phyloP scores from a whole-genome alignment of 2,113 vertebrate species.

The Salminus brasiliensis region DNA sequence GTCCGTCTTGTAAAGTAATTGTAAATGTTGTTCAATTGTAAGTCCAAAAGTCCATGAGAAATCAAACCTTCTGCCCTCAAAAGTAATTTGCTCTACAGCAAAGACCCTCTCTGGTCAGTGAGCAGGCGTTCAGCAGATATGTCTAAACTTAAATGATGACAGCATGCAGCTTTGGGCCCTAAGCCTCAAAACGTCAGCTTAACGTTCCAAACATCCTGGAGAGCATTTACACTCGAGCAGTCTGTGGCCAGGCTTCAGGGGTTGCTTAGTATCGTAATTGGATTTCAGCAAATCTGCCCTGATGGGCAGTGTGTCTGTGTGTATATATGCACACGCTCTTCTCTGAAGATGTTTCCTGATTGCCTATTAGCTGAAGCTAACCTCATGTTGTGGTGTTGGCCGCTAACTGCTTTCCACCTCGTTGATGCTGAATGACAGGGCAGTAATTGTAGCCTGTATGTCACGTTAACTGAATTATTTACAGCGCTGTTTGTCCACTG shows the following conservation, averaged over 20 bases:
- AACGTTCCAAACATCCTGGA: not conserved
- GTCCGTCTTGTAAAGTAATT: no score
- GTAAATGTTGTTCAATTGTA: not conserved
- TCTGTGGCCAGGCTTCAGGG: not conserved
- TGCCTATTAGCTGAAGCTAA: conserved; percentile 15
- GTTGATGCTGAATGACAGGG: conserved; percentile 27
- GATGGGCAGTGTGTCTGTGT: not conserved
- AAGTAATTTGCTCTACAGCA: no score
- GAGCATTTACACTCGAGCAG: not conserved
- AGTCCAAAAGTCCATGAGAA: not conserved
- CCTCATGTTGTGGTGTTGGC: conserved; percentile 2
- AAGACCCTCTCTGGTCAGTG: not conserved
- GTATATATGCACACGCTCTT: not conserved
- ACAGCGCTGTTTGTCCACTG: not conserved
- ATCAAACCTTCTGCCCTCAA: not conserved
- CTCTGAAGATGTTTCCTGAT: not conserved
- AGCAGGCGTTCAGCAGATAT: not conserved
- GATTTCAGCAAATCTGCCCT: not conserved
- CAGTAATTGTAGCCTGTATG: conserved; percentile 19
- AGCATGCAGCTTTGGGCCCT: not conserved
- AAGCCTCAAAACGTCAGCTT: not conserved
- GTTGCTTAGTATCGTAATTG: not conserved
- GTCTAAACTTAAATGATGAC: not conserved
- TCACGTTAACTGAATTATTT: conserved; percentile 3
- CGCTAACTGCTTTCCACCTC: conserved; percentile 27